Conservation (phyloP, 1,140 invertebrate genomes). For the Brachionus sp. region DNA sequence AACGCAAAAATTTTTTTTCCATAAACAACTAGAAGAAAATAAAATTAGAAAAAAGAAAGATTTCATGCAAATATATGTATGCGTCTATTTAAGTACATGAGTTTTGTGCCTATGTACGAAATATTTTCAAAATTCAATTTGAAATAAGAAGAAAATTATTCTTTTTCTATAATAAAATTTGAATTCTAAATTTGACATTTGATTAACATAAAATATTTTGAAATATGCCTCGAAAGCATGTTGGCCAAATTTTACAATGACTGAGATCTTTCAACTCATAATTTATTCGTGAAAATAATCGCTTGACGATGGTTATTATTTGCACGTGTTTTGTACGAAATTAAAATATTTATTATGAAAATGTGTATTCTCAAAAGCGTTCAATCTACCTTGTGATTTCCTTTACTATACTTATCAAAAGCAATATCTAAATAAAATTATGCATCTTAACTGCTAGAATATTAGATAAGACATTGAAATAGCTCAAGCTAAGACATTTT, state of each 20-base stretch:
- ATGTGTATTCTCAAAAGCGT: neutral
- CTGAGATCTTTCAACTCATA: neutral
- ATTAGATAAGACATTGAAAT: too few relatives aligned
- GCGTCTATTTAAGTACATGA: neutral
- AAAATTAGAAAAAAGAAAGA: neutral
- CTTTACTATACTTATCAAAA: neutral
- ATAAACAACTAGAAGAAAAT: neutral
- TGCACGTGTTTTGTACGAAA: neutral
- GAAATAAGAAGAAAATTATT: conserved; percentile 31
- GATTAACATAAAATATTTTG: conserved; percentile 34
- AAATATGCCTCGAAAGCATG: conserved; percentile 7
- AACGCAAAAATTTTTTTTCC: conserved; percentile 2
- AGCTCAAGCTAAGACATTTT: too few relatives aligned
- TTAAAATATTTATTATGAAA: neutral
- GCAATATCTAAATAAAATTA: neutral
- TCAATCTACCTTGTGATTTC: neutral
- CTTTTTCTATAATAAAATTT: neutral
- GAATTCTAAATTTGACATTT: conserved; percentile 39
- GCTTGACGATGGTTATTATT: neutral
- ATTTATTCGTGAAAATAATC: conserved; percentile 10
- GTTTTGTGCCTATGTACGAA: conserved; percentile 29
- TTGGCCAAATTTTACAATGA: neutral
- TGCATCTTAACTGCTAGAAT: too few relatives aligned
- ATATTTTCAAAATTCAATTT: conserved; percentile 28
- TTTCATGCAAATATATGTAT: conserved; percentile 5